A percentile compares a stretch with the other conserved stretches of the same genome.
Conservation (phyloP, 2,888 invertebrate species). For the Drosophila limbata region DNA sequence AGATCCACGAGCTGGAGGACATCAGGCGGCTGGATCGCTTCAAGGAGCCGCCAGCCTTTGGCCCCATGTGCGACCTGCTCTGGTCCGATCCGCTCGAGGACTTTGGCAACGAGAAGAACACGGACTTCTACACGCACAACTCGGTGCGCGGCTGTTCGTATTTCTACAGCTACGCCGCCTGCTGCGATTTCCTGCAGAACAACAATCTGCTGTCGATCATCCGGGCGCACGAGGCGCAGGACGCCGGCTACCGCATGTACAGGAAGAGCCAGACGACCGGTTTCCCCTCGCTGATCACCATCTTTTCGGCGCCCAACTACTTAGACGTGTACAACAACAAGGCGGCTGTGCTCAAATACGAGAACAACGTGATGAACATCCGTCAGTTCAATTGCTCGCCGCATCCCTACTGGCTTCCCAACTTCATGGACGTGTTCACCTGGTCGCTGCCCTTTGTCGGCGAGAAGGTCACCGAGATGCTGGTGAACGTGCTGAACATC, state of each 20-base stretch:
- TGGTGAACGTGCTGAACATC: constrained; percentile 99
- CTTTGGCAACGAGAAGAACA: constrained; percentile 98
- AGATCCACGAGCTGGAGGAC: constrained; percentile 99
- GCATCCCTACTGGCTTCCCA: constrained; percentile 99
- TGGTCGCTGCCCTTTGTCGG: constrained; percentile 99
- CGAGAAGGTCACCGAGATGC: constrained; percentile 99
- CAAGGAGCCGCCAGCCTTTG: constrained; percentile 99
- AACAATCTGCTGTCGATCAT: constrained; percentile 99
- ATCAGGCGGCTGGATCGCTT: constrained; percentile 98
- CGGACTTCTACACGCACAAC: constrained; percentile 99
- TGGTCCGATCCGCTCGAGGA: constrained; percentile 99
- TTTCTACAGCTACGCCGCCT: constrained; percentile 99
- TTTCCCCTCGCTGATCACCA: constrained; percentile 99
- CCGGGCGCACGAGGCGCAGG: constrained; percentile 99
- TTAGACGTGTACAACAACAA: constrained; percentile 99
- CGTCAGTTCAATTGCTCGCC: constrained; percentile 99
- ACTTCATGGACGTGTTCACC: constrained; percentile 99
- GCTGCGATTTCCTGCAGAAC: constrained; percentile 99
- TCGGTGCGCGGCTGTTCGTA: constrained; percentile 99
- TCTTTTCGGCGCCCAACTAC: constrained; percentile 99
- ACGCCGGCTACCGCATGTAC: constrained; percentile 99
- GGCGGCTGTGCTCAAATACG: constrained; percentile 99
- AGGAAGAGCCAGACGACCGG: constrained; percentile 99
- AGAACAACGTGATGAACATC: constrained; percentile 99
- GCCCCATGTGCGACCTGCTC: constrained; percentile 99